Evolutionary conservation across 2,113 vertebrate species (phyloP).

Genomic region (Galbula dea): DNA sequence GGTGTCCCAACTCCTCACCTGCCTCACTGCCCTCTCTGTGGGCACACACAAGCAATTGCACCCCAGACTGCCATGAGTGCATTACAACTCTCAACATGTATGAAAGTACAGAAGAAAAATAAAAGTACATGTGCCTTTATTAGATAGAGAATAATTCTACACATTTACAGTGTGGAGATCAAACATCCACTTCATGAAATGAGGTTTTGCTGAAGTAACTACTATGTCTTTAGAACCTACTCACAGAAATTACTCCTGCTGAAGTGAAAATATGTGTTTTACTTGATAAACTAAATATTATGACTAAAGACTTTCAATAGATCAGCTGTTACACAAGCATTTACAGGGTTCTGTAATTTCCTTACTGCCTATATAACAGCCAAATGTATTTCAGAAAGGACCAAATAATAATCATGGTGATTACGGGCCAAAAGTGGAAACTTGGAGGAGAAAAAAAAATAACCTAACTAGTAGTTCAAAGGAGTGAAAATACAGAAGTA

Average conservation of each 20-base stretch:
- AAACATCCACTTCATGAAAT: conserved; percentile 33
- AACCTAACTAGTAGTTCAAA: neutral
- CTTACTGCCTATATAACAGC: conserved; percentile 12
- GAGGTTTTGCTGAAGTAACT: neutral
- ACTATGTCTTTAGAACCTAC: conserved; percentile 40
- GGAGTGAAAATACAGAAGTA: conserved; percentile 15
- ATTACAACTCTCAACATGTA: neutral
- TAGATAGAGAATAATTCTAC: neutral
- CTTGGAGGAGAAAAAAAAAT: neutral
- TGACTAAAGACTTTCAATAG: conserved; percentile 30
- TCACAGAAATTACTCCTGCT: conserved; percentile 23
- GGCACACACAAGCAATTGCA: conserved; percentile 16
- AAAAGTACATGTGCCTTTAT: neutral
- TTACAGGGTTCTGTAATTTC: conserved; percentile 31
- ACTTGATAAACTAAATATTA: conserved; percentile 9
- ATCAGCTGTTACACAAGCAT: conserved; percentile 7
- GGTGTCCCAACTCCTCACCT: neutral
- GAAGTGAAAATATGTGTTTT: conserved; percentile 29
- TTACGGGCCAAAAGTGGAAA: conserved; percentile 40
- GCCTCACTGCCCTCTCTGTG: neutral
- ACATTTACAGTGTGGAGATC: conserved; percentile 17
- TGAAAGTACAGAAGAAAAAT: neutral
- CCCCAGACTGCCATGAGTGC: neutral
- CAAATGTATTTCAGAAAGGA: conserved; percentile 33
- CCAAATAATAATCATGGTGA: conserved; percentile 54